Base-by-base conservation (phyloP, 2,113 vertebrate species). In the Mohoua ochrocephala region DNA sequence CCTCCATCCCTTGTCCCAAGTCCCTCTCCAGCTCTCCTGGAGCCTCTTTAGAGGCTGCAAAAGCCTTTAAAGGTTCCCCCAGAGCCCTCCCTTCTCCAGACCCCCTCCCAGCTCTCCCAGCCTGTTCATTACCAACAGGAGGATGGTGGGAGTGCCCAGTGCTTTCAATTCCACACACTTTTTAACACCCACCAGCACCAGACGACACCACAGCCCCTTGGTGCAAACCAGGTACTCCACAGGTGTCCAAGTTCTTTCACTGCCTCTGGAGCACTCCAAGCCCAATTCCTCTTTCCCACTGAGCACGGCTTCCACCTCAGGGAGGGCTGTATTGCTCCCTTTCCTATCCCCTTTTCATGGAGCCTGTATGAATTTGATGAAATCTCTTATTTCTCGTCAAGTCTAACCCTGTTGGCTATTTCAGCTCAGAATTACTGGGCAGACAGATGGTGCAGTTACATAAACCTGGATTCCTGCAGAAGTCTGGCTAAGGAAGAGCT, bases 371-470 rank as follows among this genome's bases (percentile, higher is more conserved):
- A 69, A 53, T 85, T 82, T 73, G 41, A 21, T 50, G 47, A 67
- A 77, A 89, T 67, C 39, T 89, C 6, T 33, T 33, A 0, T 27
- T 94, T 77, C 56, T 50, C 0, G 0, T 84, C 47, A 70, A 42
- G 50, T 31, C 17, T 94, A 84, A 95, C 89, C 95, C 86, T 52
- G 39, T 0, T 86, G 89, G 93, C 91, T 92, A 67, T 76, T 76
- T 63, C 83, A 91, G 73, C 76, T 75, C 30, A 33, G 76, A 95
- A 81, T 63, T 71, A 80, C 78, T 92, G 50, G 86, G 83, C 57
- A 89, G 89, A 52, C 96, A 97, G 96, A 97, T 97, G 96, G 95
- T 70, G 52, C 86, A 73, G 83, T 97, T 97, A 97, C 13, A 67
- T 97, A 97, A 97, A 73, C 91, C 76, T 84, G 1, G 10, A 65